Conservation (phyloP, 2,888 invertebrate species). For the Cephus rjabovi region DNA sequence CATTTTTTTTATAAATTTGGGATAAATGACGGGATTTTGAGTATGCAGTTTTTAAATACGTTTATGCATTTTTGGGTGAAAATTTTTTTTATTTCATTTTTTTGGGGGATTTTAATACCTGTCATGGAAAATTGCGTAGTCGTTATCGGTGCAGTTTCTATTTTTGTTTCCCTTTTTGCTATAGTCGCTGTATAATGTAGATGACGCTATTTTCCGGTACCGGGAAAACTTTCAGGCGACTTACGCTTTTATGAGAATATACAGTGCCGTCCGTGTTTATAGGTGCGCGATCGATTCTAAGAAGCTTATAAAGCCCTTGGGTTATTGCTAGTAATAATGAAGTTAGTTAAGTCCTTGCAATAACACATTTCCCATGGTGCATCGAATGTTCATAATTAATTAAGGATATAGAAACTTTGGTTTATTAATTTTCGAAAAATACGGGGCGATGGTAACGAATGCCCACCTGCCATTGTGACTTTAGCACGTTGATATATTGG, state of each 20-base stretch:
- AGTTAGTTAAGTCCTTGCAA: slow-evolving; percentile 20
- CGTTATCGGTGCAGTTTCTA: too few relatives aligned
- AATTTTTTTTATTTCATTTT: too few relatives aligned
- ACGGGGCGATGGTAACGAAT: neutral
- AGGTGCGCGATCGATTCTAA: slow-evolving; percentile 19
- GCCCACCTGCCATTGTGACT: neutral
- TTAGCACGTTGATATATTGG: neutral
- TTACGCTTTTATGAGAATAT: neutral
- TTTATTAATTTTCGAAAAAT: neutral
- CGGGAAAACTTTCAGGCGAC: neutral
- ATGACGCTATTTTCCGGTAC: neutral
- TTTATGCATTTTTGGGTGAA: too few relatives aligned
- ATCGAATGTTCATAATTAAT: slow-evolving; percentile 13
- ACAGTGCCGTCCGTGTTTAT: neutral
- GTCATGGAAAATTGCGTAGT: too few relatives aligned
- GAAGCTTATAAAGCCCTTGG: slow-evolving; percentile 16
- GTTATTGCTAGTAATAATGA: slow-evolving; percentile 21
- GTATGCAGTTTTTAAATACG: too few relatives aligned
- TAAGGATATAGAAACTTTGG: slow-evolving; percentile 6
- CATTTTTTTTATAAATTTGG: neutral
- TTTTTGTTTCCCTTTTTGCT: neutral
- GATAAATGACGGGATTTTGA: neutral
- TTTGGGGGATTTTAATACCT: neutral
- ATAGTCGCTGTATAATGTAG: neutral
- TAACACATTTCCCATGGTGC: slow-evolving; percentile 15